Evolutionary conservation across 2,797 vertebrate genomes (phyloP).

Genomic region (Anabas testudineus): DNA sequence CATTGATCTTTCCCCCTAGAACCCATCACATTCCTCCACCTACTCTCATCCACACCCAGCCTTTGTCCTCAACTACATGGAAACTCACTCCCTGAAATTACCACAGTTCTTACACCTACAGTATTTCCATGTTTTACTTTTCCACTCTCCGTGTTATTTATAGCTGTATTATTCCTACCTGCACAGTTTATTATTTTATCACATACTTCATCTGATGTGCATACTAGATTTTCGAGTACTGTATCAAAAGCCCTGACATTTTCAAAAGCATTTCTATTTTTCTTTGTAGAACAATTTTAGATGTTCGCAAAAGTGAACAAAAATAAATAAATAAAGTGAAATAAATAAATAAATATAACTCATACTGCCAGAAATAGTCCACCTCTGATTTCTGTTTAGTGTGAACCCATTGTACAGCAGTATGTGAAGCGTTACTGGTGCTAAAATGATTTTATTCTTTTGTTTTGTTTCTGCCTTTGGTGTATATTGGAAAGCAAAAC

Average conservation of each 20-base stretch:
- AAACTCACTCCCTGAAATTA: slow-evolving; percentile 46
- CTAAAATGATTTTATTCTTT: slow-evolving; percentile 2
- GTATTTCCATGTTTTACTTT: slow-evolving; percentile 27
- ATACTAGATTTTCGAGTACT: background rate
- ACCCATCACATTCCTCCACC: slow-evolving; percentile 73
- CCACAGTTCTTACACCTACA: slow-evolving; percentile 21
- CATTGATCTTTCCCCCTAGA: slow-evolving; percentile 35
- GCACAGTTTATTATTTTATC: background rate
- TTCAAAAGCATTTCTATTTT: background rate
- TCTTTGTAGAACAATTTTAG: background rate
- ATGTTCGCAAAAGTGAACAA: background rate
- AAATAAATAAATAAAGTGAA: too few species aligned
- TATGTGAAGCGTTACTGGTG: background rate
- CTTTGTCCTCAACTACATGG: slow-evolving; percentile 62
- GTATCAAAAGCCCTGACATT: background rate
- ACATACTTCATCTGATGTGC: background rate
- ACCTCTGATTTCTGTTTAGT: too few species aligned
- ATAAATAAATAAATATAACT: slow-evolving; percentile 5
- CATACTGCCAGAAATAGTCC: background rate
- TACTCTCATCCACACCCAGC: slow-evolving; percentile 76
- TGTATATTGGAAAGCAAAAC: slow-evolving; percentile 11
- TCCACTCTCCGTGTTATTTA: slow-evolving; percentile 9
- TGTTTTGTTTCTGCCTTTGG: background rate
- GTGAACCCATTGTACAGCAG: too few species aligned
- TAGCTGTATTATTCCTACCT: background rate